A percentile compares a stretch with the other conserved stretches of the same genome.
phyloP scores from a whole-genome alignment of 2,113 vertebrate genomes.

The Etheostoma spectabile region DNA sequence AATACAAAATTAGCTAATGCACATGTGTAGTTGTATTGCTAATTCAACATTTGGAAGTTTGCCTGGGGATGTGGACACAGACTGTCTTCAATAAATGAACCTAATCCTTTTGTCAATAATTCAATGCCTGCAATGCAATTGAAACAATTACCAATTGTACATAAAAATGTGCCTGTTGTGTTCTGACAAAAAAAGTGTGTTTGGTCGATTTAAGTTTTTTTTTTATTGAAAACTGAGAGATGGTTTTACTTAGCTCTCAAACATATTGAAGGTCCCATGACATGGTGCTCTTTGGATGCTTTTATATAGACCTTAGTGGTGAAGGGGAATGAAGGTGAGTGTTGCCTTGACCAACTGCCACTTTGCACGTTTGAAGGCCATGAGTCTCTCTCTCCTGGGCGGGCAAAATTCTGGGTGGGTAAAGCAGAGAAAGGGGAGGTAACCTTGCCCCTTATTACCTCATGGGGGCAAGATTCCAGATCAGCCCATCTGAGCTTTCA shows the following conservation, averaged over 20 bases:
- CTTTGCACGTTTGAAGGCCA: too few species aligned
- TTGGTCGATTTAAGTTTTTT: neutral
- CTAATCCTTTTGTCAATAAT: neutral
- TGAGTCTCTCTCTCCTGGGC: too few species aligned
- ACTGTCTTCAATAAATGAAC: neutral
- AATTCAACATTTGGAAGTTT: constrained; percentile 12
- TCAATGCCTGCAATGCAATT: neutral
- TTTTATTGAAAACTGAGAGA: neutral
- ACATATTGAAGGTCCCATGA: neutral
- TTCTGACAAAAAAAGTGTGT: neutral
- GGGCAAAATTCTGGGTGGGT: too few species aligned
- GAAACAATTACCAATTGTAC: neutral
- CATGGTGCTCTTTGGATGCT: too few species aligned
- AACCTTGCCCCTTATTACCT: too few species aligned
- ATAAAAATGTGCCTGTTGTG: neutral
- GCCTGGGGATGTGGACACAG: neutral
- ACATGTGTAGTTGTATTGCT: constrained; percentile 3
- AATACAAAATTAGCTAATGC: constrained; percentile 1
- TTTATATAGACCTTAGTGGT: too few species aligned
- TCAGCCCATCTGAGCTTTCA: too few species aligned
- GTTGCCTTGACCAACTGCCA: too few species aligned
- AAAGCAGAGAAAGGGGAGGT: too few species aligned
- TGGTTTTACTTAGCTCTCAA: constrained; percentile 10
- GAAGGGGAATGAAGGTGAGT: too few species aligned
- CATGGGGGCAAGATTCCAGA: too few species aligned